These are phyloP conservation scores for Chelmon rostratus DNA, from an alignment of 2,797 vertebrate genomes.

Conservation along the genomic window DNA sequence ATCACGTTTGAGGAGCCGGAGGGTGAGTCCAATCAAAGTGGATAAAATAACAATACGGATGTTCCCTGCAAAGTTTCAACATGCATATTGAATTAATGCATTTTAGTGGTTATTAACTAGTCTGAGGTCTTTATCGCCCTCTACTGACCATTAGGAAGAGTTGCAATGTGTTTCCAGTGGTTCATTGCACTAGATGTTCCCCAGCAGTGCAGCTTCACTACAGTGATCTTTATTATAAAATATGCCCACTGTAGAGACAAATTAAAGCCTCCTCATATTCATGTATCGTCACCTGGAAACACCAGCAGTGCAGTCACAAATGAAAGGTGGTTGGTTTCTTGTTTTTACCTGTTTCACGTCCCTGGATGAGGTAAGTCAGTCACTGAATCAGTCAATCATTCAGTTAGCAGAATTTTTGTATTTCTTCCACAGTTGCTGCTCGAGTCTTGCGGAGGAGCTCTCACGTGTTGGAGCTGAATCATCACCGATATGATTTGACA, in stretches of 20 bases:
- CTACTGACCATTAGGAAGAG: background rate
- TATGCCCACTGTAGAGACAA: background rate
- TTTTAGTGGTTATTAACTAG: too few relatives aligned
- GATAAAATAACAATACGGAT: background rate
- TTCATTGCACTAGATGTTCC: background rate
- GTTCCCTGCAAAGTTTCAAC: background rate
- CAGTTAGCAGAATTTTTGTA: background rate
- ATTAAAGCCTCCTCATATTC: background rate
- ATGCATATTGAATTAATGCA: fast-evolving
- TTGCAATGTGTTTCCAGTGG: background rate
- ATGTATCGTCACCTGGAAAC: background rate
- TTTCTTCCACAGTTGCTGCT: slow-evolving; percentile 54
- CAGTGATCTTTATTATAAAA: background rate
- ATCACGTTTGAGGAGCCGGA: slow-evolving; percentile 63
- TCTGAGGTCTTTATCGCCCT: background rate
- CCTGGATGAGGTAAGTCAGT: background rate
- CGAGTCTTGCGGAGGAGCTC: slow-evolving; percentile 22
- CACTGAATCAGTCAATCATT: background rate
- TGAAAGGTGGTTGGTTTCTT: background rate
- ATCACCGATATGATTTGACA: slow-evolving; percentile 29
- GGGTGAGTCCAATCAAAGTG: slow-evolving; percentile 43
- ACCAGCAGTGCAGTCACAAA: background rate
- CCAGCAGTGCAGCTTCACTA: background rate
- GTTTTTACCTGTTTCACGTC: background rate
- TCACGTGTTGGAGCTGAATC: slow-evolving; percentile 59